These are phyloP conservation scores for Hippoglossus hippoglossus DNA, from an alignment of 2,797 vertebrate species.

Conservation along the genomic window DNA sequence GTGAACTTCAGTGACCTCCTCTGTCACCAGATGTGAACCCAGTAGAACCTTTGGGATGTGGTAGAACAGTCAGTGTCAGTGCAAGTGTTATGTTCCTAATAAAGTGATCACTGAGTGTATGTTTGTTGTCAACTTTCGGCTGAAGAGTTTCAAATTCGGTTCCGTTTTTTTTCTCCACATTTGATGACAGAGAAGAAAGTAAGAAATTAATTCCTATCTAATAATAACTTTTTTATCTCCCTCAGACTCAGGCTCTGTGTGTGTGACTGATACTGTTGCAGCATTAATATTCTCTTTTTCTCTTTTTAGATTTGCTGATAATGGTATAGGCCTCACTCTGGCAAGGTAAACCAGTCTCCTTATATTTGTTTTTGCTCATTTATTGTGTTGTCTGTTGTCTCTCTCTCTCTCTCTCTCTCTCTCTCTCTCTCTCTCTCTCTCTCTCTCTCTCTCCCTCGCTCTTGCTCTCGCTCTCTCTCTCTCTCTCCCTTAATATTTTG, in stretches of 20 bases:
- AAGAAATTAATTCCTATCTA: conserved; percentile 11
- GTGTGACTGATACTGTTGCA: not conserved
- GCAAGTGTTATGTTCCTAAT: not conserved
- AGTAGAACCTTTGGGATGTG: not conserved
- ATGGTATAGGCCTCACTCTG: conserved; percentile 95
- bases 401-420: no score
- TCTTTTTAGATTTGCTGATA: conserved; percentile 93
- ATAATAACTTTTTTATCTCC: conserved; percentile 13
- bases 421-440: no score
- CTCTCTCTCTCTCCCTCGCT: no score
- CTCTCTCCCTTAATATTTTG: no score
- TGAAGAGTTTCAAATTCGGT: not conserved
- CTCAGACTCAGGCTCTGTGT: conserved; percentile 3
- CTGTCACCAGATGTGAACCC: not conserved
- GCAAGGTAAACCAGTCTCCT: conserved; percentile 86
- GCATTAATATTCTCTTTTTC: conserved; percentile 38
- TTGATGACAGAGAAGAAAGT: conserved; percentile 22
- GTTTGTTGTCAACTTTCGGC: conserved; percentile 1
- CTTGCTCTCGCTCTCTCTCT: no score
- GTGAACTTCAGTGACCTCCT: no score
- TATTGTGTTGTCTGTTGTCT: not conserved
- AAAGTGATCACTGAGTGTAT: not conserved
- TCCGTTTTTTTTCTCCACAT: not conserved
- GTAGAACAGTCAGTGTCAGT: not conserved
- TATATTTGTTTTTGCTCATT: conserved; percentile 28